phyloP scores from a whole-genome alignment of 1,140 invertebrate genomes.

The Drosophila athabasca region DNA sequence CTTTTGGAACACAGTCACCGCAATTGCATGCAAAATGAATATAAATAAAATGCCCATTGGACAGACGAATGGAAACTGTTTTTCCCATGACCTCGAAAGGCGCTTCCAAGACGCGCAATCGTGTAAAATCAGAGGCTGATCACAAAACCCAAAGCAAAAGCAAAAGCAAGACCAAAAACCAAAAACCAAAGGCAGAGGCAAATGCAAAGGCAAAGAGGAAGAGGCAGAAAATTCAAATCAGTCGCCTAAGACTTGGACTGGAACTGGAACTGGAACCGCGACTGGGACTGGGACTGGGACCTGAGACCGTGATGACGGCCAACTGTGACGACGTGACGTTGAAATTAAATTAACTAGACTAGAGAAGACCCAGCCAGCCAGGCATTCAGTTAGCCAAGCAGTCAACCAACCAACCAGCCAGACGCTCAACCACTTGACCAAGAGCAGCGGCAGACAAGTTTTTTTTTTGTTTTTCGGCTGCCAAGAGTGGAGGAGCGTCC shows the following conservation, averaged over 20 bases:
- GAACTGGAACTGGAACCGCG: too few relatives aligned
- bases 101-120: constrained; percentile 47
- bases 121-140: neutral
- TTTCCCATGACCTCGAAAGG: constrained; percentile 78
- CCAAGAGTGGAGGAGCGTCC: constrained; percentile 3
- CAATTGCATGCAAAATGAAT: constrained; percentile 54
- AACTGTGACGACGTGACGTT: constrained; percentile 74
- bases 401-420: constrained; percentile 15
- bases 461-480: neutral
- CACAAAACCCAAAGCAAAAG: constrained; percentile 32
- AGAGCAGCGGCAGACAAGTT: constrained; percentile 40
- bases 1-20: neutral
- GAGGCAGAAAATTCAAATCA: constrained; percentile 63
- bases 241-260: constrained; percentile 12
- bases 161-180: neutral
- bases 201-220: constrained; percentile 10
- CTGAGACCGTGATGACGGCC: constrained; percentile 36
- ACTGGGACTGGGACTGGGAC: neutral
- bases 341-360: constrained; percentile 81
- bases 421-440: constrained; percentile 63
- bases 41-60: constrained; percentile 58
- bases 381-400: too few relatives aligned
- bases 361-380: constrained; percentile 50
- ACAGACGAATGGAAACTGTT: constrained; percentile 42
- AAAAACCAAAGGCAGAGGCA: constrained; percentile 20